Evolutionary conservation across 2,888 invertebrate species (phyloP).

Genomic region (Petrolisthes manimaculis): DNA sequence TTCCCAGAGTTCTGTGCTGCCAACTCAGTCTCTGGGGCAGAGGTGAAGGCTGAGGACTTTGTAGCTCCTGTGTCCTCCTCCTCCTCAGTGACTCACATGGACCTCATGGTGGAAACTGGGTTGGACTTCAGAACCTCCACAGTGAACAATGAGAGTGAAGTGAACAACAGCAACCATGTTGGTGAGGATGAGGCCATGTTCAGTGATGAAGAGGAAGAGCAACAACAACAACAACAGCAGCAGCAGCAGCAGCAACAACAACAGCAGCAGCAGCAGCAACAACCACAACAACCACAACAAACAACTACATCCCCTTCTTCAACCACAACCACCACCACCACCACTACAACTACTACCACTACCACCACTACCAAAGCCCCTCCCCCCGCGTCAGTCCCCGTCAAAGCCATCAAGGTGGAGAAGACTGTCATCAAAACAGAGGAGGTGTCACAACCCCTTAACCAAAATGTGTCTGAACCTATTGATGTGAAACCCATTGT

Average conservation of each 20-base stretch:
- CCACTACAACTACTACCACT: conserved; percentile 10
- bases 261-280: not conserved
- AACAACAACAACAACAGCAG: conserved; percentile 18
- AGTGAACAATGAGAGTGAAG: conserved; percentile 52
- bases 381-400: not conserved
- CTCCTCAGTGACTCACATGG: conserved; percentile 58
- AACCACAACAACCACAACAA: not conserved
- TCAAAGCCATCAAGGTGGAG: conserved; percentile 13
- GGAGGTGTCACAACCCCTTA: conserved; percentile 4
- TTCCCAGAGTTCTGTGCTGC: conserved; percentile 87
- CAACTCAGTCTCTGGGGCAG: conserved; percentile 30
- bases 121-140: conserved; percentile 55
- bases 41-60: conserved; percentile 70
- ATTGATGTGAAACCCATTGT: conserved; percentile 46
- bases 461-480: conserved; percentile 26
- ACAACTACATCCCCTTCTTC: conserved; percentile 18
- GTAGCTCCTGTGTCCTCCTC: conserved; percentile 67
- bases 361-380: not conserved
- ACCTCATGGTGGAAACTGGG: conserved; percentile 62
- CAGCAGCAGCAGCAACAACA: conserved; percentile 17
- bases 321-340: conserved; percentile 20
- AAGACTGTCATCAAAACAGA: conserved; percentile 26
- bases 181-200: conserved; percentile 79
- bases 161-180: conserved; percentile 57
- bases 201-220: conserved; percentile 85